Base-by-base conservation (phyloP, 2,797 vertebrate genomes). In the Anabacerthia variegaticeps region DNA sequence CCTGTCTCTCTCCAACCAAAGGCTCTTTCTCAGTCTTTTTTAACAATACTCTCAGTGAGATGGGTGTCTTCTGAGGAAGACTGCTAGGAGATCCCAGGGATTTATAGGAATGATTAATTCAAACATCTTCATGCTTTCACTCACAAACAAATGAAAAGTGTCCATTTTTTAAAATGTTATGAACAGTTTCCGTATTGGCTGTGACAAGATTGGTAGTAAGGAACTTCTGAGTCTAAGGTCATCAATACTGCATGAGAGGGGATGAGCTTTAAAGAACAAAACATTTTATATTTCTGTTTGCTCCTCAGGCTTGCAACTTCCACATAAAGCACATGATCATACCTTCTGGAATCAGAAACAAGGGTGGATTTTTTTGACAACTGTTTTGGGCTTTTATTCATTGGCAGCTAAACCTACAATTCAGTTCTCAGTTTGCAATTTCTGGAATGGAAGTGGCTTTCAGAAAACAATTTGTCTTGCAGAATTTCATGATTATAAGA, bases 371-470 rank as follows among this genome's bases (percentile, higher is more conserved):
- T 90, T 88, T 88, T 71, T 67, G 19, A 65, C 32, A 72, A 11
- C 20, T 34, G 10, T 62, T 89, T 51, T 46, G 37, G 61, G 12
- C 12, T 79, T 77, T 76, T 67, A 36, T 39, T 65, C 3, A 3
- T 20, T 85, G 78, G 76, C 61, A 76, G 69, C 58, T 49, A 80
- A 96, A 74, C 8, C 43, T 61, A 20, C 52, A 88, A 52, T 88
- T 88, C 72, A 36, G 34, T 58, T 88, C 80, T 67, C 63, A 79
- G 66, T 68, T 68, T 82, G 43, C 32, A 88, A 68, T 66, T 92
- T 92, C 55, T 91, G 69, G 65, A 91, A 56, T 46, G 83, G 54
- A 92, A 94, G 36, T 65, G 20, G 37, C 18, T 75, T 94, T 91
- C 54, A 51, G 55, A 69, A 92, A 87, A 78, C 4, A 56, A 77